These are phyloP conservation scores for Catocala fraxini DNA, from an alignment of 2,888 invertebrate genomes.

Conservation along the genomic window DNA sequence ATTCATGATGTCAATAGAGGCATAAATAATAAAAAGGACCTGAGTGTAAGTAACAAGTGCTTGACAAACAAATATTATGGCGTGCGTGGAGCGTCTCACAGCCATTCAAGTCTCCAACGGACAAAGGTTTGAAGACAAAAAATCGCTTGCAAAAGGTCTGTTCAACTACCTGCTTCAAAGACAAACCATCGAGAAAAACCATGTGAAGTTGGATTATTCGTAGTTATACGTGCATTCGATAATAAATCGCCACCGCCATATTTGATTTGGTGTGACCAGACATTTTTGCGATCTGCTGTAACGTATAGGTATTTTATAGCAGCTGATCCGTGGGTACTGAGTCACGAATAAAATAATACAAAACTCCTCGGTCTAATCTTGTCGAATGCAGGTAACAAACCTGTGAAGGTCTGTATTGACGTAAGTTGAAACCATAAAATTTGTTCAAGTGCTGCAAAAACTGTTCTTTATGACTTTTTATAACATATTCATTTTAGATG, in stretches of 20 bases:
- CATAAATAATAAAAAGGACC: constrained; percentile 48
- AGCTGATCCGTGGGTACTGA: constrained; percentile 66
- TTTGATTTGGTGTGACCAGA: constrained; percentile 54
- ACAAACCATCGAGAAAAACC: constrained; percentile 55
- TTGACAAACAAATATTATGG: constrained; percentile 59
- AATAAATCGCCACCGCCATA: constrained; percentile 65
- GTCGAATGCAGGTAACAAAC: constrained; percentile 10
- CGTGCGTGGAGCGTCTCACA: constrained; percentile 52
- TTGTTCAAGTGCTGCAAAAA: constrained; percentile 7
- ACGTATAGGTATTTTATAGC: constrained; percentile 47
- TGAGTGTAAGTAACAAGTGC: constrained; percentile 62
- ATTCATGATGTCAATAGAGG: constrained; percentile 31
- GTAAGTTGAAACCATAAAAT: constrained; percentile 23
- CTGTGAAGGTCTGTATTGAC: constrained; percentile 4
- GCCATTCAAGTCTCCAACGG: constrained; percentile 61
- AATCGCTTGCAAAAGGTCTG: constrained; percentile 67
- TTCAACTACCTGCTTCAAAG: constrained; percentile 78
- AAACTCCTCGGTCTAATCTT: constrained; percentile 7
- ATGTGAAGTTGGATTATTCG: constrained; percentile 55
- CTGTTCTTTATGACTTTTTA: constrained; percentile 3
- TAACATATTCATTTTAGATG: constrained; percentile 6
- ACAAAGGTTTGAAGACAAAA: constrained; percentile 74
- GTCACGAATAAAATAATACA: constrained; percentile 50
- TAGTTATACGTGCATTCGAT: constrained; percentile 55
- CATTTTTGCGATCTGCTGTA: constrained; percentile 33